Evolutionary conservation across 2,888 invertebrate genomes (phyloP).

Genomic region (Drosophila yooni): DNA sequence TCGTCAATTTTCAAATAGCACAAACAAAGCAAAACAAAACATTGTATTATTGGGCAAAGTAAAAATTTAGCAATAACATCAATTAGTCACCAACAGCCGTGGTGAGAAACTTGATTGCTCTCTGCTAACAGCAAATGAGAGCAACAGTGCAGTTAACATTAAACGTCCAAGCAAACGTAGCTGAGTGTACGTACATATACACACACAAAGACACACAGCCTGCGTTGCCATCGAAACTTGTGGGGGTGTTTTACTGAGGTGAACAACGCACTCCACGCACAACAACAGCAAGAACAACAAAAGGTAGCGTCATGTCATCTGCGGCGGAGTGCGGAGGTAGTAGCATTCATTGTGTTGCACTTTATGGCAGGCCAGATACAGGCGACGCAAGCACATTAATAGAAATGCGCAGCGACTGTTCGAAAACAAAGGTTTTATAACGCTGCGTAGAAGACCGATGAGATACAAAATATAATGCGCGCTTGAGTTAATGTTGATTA

Average conservation of each 20-base stretch:
- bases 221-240: constrained; percentile 22
- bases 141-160: constrained; percentile 23
- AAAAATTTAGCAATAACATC: constrained; percentile 48
- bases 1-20: constrained; percentile 33
- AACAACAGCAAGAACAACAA: constrained; percentile 17
- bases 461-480: constrained; percentile 24
- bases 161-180: constrained; percentile 5
- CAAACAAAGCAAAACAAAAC: constrained; percentile 38
- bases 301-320: constrained; percentile 15
- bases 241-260: constrained; percentile 58
- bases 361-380: constrained; percentile 18
- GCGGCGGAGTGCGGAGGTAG: constrained; percentile 6
- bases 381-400: constrained; percentile 14
- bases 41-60: constrained; percentile 34
- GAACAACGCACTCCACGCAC: constrained; percentile 52
- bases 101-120: constrained; percentile 40
- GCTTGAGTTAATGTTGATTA: constrained; percentile 30
- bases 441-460: constrained; percentile 36
- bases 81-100: constrained; percentile 51
- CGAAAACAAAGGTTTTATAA: constrained; percentile 20
- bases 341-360: constrained; percentile 30
- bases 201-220: neutral
- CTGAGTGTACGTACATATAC: constrained; percentile 7
- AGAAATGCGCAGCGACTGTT: constrained; percentile 38
- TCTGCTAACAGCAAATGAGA: constrained; percentile 43